phyloP scores from a whole-genome alignment of 1,140 invertebrate genomes.

The Leptoteleia sp. region DNA sequence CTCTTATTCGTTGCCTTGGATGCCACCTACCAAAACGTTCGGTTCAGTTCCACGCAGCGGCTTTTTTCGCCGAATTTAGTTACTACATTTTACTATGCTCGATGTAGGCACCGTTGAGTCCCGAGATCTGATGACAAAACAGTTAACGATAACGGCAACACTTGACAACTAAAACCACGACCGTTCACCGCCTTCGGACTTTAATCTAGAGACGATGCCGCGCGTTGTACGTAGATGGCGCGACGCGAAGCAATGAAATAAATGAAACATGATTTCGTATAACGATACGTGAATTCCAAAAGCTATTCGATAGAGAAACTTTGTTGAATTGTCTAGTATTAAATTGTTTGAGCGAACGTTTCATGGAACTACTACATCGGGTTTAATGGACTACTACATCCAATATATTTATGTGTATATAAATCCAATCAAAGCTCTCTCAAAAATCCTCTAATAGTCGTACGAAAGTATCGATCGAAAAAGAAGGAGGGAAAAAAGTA shows the following conservation, averaged over 20 bases:
- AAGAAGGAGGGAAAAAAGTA: no score
- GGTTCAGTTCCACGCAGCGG: conserved; percentile 16
- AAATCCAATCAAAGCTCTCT: conserved; percentile 12
- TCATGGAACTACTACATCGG: conserved; percentile 28
- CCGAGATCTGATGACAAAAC: not conserved
- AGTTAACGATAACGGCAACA: conserved; percentile 1
- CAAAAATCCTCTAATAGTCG: conserved; percentile 15
- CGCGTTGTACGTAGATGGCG: conserved; percentile 6
- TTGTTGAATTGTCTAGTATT: conserved; percentile 25
- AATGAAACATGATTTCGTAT: conserved; percentile 51
- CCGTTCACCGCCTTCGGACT: conserved; percentile 1
- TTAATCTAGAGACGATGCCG: conserved; percentile 12
- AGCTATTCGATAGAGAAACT: conserved; percentile 13
- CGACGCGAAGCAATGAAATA: conserved; percentile 36
- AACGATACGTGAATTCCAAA: conserved; percentile 22
- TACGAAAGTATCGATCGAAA: conserved; percentile 11
- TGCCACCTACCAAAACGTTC: conserved; percentile 22
- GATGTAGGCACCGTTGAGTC: conserved; percentile 21
- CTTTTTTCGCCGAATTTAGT: conserved; percentile 20
- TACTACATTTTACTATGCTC: conserved; percentile 19
- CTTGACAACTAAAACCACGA: not conserved
- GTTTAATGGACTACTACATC: no score
- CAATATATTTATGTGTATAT: conserved; percentile 39
- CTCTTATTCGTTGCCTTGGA: conserved; percentile 33
- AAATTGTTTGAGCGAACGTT: conserved; percentile 24